Conservation (phyloP, 2,797 vertebrate species). For the Xiphophorus birchmanni region DNA sequence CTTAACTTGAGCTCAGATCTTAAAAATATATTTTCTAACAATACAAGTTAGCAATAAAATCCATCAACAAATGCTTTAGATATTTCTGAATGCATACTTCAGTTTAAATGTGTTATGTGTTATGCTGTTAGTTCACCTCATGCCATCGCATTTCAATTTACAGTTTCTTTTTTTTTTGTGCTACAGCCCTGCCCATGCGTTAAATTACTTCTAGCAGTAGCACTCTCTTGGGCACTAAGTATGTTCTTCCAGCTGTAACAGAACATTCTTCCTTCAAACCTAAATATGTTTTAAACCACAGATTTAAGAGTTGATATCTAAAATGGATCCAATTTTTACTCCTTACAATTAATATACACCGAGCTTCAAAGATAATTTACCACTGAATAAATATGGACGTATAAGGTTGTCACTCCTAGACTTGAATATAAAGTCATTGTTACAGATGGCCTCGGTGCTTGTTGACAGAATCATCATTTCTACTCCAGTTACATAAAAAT, state of each 20-base stretch:
- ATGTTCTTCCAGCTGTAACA: slow-evolving; percentile 7
- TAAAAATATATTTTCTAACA: not conserved
- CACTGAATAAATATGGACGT: not conserved
- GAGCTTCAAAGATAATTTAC: not conserved
- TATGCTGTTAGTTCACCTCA: not conserved
- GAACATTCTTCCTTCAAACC: not conserved
- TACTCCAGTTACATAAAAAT: not conserved
- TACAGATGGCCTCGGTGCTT: not conserved
- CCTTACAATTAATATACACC: not conserved
- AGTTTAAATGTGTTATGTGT: not conserved
- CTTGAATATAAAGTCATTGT: not conserved
- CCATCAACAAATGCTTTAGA: not conserved
- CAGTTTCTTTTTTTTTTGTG: not conserved
- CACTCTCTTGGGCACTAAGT: slow-evolving; percentile 4
- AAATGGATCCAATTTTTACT: not conserved
- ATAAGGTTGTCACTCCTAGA: not conserved
- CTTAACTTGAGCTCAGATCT: slow-evolving; percentile 3
- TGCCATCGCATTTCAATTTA: slow-evolving; percentile 2
- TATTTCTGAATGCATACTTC: not conserved
- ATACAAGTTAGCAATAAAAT: not conserved
- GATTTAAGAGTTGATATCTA: not conserved
- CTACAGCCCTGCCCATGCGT: not conserved
- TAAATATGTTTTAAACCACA: slow-evolving; percentile 1
- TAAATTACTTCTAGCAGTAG: slow-evolving; percentile 13
- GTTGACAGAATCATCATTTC: not conserved